Conservation (phyloP, 2,888 invertebrate genomes). For the Drosophila peninsularis region DNA sequence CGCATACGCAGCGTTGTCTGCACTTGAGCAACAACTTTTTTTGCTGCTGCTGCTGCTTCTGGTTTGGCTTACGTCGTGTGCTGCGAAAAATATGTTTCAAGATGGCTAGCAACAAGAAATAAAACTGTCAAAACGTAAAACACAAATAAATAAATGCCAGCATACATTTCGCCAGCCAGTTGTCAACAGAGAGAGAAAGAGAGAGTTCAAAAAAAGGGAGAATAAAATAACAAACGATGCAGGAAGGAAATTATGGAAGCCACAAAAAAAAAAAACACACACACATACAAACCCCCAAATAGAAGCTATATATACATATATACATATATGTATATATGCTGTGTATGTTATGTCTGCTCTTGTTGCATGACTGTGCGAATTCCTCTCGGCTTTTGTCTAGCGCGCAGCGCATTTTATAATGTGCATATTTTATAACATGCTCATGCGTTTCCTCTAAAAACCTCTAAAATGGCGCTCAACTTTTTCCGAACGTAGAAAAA, state of each 20-base stretch:
- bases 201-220: conserved; percentile 5
- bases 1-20: conserved; percentile 60
- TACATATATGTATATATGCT: background rate
- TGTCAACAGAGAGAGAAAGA: conserved; percentile 53
- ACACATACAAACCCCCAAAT: background rate
- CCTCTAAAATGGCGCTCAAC: conserved; percentile 31
- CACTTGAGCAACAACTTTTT: conserved; percentile 42
- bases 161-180: conserved; percentile 67
- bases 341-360: conserved; percentile 30
- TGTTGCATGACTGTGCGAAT: conserved; percentile 67
- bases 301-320: background rate
- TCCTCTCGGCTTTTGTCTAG: conserved; percentile 78
- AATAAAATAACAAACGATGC: conserved; percentile 17
- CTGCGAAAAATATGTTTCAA: conserved; percentile 10
- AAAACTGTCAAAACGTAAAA: conserved; percentile 73
- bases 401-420: conserved; percentile 69
- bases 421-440: conserved; percentile 78
- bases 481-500: conserved; percentile 9
- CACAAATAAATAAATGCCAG: conserved; percentile 73
- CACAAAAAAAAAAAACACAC: conserved; percentile 27
- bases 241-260: conserved; percentile 70
- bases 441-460: conserved; percentile 63
- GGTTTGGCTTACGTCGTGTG: conserved; percentile 1
- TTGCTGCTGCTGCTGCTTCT: background rate
- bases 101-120: conserved; percentile 38